Base-by-base conservation (phyloP, 2,888 invertebrate species). In the Cremastobaeus sp. region DNA sequence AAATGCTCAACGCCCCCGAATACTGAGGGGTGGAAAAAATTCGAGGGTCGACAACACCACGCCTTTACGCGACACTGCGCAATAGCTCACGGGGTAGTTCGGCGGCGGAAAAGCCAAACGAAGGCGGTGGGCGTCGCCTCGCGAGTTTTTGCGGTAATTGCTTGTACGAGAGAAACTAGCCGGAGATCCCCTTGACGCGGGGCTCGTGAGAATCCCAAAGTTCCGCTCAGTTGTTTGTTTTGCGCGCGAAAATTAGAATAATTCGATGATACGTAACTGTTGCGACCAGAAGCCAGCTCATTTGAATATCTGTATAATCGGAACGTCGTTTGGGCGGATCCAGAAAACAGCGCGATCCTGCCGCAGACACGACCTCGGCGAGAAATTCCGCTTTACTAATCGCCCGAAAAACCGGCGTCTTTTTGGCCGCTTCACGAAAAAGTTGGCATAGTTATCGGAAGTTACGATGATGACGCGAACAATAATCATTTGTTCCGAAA, bases 261-360 rank as follows among this genome's bases (percentile, higher is more conserved):
- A 86, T 87, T 86, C 84, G 83, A 86, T 86, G 82, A 87, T 87
- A 85, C 85, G 87, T 87, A 86, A 87, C 86, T 86, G 86, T 86
- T 86, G 85, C 86, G 83, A 78, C 77, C 86, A 86, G 86, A 84
- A 82, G 79, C 78, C 71, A 54, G 65, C 81, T 81, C 79, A 87
- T 87, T 87, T 87, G 83, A 87, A 87, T 87, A 87, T 86, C 82
- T 85, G 87, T 84, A 87, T 87, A 87, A 87, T 87, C 83, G 82
- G 84, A 82, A 87, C 87, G 86, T 79, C 84, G 85, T 86, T 87
- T 81, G 87, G 87, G 87, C 87, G 87, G 83, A 83, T 81, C 82
- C 82, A 82, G 80, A 80, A 83, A 82, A 83, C 83, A 78, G 77
- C 80, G 77, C 77, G 74, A 80, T 78, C 54, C 84, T 86, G 86